Base-by-base conservation (phyloP, 2,797 vertebrate species). In the Cottoperca gobio region DNA sequence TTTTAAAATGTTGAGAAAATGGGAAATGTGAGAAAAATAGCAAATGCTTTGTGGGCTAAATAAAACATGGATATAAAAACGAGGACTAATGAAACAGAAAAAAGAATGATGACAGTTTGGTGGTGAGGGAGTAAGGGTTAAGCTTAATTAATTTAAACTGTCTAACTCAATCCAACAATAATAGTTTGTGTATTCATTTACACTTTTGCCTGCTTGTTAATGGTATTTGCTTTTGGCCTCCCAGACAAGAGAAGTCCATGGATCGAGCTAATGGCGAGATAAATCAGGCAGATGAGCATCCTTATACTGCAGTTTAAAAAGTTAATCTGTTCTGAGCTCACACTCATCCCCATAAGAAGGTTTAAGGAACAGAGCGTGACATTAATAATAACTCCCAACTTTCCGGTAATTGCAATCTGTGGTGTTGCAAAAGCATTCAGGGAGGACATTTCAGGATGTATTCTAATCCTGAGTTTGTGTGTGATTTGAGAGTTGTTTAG, bases 191-290 rank as follows among this genome's bases (percentile, higher is more conserved):
- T 50, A 23, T 50, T 62, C 3, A 58, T 55, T 62, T 9, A 43
- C 1, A 52, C 21, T 23, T 64, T 16, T 43, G 2, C 8, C 43
- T 13, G 17, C 17, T 14, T 45, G 37, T 35, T 43, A 43, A 52
- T 48, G 59, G 23, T 58, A 59, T 76, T 58, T 26, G 9, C 12
- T 50, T 54, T 23, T 55, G 49, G 37, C 54, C 59, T 69, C 46
- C 24, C 40, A 58, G 50, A 64, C 26, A 39, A 43, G 37, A 72
- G 42, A 78, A 43, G 26, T 14, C 26, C 58, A 66, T 48, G 48
- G 40, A 80, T 78, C 8, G 46, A 48, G 59, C 35, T 71, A 66
- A 82, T 78, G 69, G 57, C 43, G 40, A 43, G 40, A 49, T 17
- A 52, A 61, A 70, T 64, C 53, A 6, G 21, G 14, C 19, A 10